Evolutionary conservation across 2,888 invertebrate species (phyloP).

Genomic region (Synergus laeviventris): DNA sequence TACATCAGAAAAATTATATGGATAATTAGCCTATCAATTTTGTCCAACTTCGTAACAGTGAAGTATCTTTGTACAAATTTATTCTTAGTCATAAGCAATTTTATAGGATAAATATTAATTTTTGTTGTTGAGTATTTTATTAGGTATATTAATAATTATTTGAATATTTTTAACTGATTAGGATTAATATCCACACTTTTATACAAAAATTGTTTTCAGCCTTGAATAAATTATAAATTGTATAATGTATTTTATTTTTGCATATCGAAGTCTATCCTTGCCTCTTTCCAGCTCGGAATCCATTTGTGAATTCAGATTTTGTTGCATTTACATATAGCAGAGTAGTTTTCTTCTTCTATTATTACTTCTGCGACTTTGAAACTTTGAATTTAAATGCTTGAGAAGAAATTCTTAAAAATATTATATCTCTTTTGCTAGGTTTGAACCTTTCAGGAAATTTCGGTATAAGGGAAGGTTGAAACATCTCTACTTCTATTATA

Average conservation of each 20-base stretch:
- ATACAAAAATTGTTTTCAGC: background rate
- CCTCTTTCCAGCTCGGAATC: background rate
- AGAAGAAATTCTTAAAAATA: background rate
- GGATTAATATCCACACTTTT: background rate
- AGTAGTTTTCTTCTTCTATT: background rate
- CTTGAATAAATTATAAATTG: background rate
- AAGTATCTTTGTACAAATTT: background rate
- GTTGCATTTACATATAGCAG: background rate
- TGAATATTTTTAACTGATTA: background rate
- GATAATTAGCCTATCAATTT: background rate
- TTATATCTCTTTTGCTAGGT: background rate
- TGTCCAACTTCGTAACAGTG: background rate
- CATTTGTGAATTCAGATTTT: background rate
- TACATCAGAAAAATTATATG: background rate
- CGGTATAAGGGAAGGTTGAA: background rate
- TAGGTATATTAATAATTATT: background rate
- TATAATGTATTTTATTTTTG: background rate
- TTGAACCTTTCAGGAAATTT: background rate
- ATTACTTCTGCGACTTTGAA: background rate
- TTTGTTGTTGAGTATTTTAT: background rate
- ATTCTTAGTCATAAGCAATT: background rate
- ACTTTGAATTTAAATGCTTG: background rate
- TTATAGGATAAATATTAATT: background rate
- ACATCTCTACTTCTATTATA: background rate
- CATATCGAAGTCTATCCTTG: background rate